Evolutionary conservation across 1,140 invertebrate genomes (phyloP).

Genomic region (Trissolcus basalis): DNA sequence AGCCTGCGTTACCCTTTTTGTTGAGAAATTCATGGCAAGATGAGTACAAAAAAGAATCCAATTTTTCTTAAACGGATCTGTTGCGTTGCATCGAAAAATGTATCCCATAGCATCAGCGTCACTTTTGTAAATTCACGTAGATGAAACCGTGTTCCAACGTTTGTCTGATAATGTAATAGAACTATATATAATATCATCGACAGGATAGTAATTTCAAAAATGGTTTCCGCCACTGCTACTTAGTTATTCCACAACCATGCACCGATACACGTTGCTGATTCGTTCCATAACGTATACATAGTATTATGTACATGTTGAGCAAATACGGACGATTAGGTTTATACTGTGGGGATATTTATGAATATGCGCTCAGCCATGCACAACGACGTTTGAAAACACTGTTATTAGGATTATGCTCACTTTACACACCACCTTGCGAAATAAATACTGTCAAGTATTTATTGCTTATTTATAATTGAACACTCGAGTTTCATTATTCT

Average conservation of each 20-base stretch:
- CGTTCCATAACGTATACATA: conserved; percentile 54
- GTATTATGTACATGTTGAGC: conserved; percentile 52
- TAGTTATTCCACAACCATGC: conserved; percentile 57
- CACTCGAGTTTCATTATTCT: not conserved
- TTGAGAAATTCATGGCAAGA: no score
- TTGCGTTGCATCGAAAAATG: not conserved
- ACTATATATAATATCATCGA: conserved; percentile 57
- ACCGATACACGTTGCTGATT: conserved; percentile 58
- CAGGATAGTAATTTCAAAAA: conserved; percentile 60
- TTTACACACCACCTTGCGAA: conserved; percentile 31
- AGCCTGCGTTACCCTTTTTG: no score
- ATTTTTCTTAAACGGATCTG: not conserved
- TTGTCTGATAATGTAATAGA: conserved; percentile 58
- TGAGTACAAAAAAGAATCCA: no score
- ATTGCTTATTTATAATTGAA: not conserved
- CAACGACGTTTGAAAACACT: conserved; percentile 52
- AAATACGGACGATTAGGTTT: conserved; percentile 60
- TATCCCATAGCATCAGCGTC: not conserved
- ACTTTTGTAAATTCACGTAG: conserved; percentile 24
- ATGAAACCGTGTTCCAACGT: conserved; percentile 36
- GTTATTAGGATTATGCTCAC: conserved; percentile 51
- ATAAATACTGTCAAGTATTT: conserved; percentile 24
- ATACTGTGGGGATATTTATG: conserved; percentile 58
- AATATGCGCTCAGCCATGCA: conserved; percentile 56
- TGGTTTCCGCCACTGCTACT: conserved; percentile 57